A percentile compares a stretch with the other conserved stretches of the same genome.
Conservation (phyloP, 2,797 vertebrate species). For the Tarsius wallacei region DNA sequence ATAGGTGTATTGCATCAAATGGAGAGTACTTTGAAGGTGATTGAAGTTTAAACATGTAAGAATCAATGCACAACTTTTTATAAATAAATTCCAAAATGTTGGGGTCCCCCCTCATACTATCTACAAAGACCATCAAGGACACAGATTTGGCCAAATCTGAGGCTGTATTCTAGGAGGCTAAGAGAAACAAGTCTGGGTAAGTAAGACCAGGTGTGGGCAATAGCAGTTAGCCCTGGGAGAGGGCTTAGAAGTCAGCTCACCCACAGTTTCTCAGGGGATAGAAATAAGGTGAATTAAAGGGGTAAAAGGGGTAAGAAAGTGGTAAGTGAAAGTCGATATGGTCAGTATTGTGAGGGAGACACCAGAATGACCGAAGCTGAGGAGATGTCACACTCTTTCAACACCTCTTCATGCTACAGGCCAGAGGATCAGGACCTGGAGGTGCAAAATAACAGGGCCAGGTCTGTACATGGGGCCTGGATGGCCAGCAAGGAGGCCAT, state of each 20-base stretch:
- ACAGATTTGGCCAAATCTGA: neutral
- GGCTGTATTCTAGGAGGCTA: slow-evolving; percentile 66
- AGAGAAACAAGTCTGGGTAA: neutral
- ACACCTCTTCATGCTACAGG: neutral
- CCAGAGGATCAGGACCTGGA: neutral
- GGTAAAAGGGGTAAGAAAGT: neutral
- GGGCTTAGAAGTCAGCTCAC: neutral
- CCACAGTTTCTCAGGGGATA: neutral
- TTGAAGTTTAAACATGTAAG: too few relatives aligned
- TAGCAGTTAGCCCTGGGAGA: neutral
- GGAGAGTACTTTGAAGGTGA: too few relatives aligned
- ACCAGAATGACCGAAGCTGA: neutral
- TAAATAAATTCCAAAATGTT: too few relatives aligned
- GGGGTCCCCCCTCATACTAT: neutral
- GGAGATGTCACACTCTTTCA: neutral
- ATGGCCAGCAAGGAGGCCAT: neutral
- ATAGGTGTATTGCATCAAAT: too few relatives aligned
- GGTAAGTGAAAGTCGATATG: neutral
- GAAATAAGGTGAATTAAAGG: neutral
- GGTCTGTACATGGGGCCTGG: neutral
- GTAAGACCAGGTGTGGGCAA: neutral
- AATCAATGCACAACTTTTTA: too few relatives aligned
- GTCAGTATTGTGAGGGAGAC: neutral
- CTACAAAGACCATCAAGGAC: neutral
- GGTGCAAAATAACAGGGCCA: neutral